Base-by-base conservation (phyloP, 2,113 vertebrate genomes). In the Varanus salvator region DNA sequence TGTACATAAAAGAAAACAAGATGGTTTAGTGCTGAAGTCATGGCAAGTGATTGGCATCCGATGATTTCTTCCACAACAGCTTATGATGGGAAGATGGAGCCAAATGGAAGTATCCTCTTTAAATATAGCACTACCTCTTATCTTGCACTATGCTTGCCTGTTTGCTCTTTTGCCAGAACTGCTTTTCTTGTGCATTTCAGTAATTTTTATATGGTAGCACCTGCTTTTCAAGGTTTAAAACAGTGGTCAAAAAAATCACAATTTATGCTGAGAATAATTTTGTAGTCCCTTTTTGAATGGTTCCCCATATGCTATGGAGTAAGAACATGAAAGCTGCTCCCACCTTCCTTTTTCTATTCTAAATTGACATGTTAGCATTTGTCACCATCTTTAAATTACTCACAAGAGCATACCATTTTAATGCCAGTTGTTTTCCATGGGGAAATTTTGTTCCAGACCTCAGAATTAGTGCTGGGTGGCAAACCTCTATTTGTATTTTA, bases 281-380 rank as follows among this genome's bases (percentile, higher is more conserved):
- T 80, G 48, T n/a, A 87, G 74, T 84, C 52, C 38, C 50, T 84
- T 52, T 93, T 90, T 90, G 77, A 93, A 90, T 93, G 90, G 86
- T 34, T 86, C 85, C 44, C 34, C 80, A 68, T 92, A 76, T 88
- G 81, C 0, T 0, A 89, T 84, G 90, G 92, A 90, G 92, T 0
- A 0, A 80, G 60, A 87, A 88, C 87, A 95, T 89, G 76, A 93
- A 95, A 90, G 74, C 12, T 15, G 12, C 14, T 4, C 50, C 11
- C 77, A 14, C 27, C 48, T 23, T 17, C 29, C 14, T 6, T 29
- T n/a, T 86, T 76, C 84, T 72, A 54, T 90, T 44, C 54, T 90
- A 25, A 50, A 82, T 38, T 29, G 48, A 76, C 44, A 68, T 25
- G 44, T 57, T 75, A 86, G 23, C 1, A 87, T 3, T 92, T 94